Conservation (phyloP, 2,113 vertebrate genomes). For the Mastomys natalensis region DNA sequence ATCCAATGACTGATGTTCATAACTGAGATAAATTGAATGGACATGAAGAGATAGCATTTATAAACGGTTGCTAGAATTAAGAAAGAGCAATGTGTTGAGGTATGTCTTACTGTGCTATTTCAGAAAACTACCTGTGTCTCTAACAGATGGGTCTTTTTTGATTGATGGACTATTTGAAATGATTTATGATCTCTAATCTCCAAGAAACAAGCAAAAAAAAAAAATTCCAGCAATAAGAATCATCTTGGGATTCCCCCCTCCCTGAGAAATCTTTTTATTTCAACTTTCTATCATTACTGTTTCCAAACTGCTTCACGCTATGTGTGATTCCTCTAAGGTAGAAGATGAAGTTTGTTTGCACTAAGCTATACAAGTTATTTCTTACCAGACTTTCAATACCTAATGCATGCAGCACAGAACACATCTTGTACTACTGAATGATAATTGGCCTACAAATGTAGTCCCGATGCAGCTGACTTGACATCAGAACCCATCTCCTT, state of each 20-base stretch:
- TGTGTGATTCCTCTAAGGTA: conserved; percentile 3
- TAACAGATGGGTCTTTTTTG: neutral
- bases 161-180: conserved; percentile 18
- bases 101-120: neutral
- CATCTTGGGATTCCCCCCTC: neutral
- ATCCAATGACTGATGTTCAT: neutral
- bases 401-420: neutral
- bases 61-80: neutral
- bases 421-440: neutral
- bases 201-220: neutral
- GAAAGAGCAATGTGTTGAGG: neutral
- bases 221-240: neutral
- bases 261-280: neutral
- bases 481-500: neutral
- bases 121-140: neutral
- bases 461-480: neutral
- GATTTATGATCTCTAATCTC: conserved; percentile 16
- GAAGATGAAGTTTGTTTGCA: neutral
- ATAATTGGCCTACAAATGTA: neutral
- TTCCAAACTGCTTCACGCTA: neutral
- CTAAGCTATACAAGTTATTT: neutral
- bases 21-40: neutral
- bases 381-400: neutral
- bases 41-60: neutral
- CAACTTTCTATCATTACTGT: neutral